phyloP scores from a whole-genome alignment of 2,797 vertebrate species.

The Paguma larvata region DNA sequence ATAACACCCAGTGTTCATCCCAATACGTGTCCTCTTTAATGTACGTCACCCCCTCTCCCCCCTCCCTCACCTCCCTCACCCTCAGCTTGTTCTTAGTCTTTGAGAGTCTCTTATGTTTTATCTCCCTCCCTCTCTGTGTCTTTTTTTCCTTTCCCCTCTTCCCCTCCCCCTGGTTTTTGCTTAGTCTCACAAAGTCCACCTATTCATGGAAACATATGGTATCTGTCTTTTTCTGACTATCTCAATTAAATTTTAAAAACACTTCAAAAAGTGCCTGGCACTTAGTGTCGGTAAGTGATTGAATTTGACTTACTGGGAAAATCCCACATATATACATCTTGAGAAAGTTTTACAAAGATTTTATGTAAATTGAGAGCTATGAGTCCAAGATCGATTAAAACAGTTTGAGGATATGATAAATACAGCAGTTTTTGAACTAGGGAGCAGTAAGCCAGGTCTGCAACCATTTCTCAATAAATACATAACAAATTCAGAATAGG shows the following conservation, averaged over 20 bases:
- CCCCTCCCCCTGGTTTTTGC: too few relatives aligned
- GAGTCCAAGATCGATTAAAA: background rate
- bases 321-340: background rate
- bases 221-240: too few relatives aligned
- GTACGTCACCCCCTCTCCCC: too few relatives aligned
- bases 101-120: too few relatives aligned
- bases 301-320: background rate
- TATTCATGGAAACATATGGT: too few relatives aligned
- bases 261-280: background rate
- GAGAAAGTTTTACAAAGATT: background rate
- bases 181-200: too few relatives aligned
- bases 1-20: too few relatives aligned
- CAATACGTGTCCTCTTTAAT: too few relatives aligned
- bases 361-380: background rate
- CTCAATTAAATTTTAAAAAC: slow-evolving; percentile 19
- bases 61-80: too few relatives aligned
- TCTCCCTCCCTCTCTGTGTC: too few relatives aligned
- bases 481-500: background rate
- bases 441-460: background rate
- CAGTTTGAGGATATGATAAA: background rate
- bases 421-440: background rate
- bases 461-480: background rate
- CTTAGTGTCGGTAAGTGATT: background rate
- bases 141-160: too few relatives aligned
- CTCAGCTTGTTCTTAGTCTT: too few relatives aligned